Conservation (phyloP, 2,888 invertebrate genomes). For the Pocota personata region DNA sequence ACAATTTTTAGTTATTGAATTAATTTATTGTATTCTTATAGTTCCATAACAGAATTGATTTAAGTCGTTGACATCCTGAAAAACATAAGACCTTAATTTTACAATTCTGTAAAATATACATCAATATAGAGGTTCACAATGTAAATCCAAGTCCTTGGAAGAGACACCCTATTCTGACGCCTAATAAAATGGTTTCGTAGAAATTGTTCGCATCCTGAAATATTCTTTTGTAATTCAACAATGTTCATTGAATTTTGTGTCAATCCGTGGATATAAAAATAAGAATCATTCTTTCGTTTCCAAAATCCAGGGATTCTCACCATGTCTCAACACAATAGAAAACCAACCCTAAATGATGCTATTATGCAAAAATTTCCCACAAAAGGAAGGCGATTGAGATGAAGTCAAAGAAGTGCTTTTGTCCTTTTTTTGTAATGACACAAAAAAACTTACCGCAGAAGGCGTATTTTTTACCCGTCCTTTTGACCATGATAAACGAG, state of each 20-base stretch:
- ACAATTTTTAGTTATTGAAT: too few relatives aligned
- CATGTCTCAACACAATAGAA: conserved; percentile 1
- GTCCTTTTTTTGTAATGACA: neutral
- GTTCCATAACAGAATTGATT: too few relatives aligned
- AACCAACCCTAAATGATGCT: neutral
- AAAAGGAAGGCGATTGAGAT: conserved; percentile 15
- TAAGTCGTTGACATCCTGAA: too few relatives aligned
- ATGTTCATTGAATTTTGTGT: conserved; percentile 41
- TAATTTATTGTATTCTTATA: too few relatives aligned
- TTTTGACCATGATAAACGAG: neutral
- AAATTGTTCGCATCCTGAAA: neutral
- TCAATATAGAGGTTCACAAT: neutral
- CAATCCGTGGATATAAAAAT: conserved; percentile 21
- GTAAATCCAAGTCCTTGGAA: neutral
- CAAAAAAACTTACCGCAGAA: neutral
- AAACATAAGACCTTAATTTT: too few relatives aligned
- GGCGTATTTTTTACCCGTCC: neutral
- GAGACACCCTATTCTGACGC: neutral
- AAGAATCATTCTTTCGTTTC: conserved; percentile 1
- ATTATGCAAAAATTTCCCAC: conserved; percentile 29
- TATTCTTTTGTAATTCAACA: conserved; percentile 30
- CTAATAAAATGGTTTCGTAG: neutral
- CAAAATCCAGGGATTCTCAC: neutral
- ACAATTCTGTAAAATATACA: too few relatives aligned
- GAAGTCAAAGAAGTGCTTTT: conserved; percentile 19